These are phyloP conservation scores for Aleiodes leptofemur DNA, from an alignment of 2,888 invertebrate species.

Conservation along the genomic window DNA sequence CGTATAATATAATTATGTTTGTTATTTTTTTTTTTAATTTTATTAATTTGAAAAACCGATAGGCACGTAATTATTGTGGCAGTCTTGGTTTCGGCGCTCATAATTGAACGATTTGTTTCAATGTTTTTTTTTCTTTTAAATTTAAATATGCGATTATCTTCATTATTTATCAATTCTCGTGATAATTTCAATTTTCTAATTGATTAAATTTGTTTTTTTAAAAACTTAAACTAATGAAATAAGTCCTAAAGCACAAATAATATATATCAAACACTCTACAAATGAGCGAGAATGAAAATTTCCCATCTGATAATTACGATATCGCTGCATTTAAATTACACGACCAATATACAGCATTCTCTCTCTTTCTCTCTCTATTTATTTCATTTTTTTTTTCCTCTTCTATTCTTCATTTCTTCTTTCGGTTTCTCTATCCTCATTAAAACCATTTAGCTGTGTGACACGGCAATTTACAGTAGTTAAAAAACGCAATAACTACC, in stretches of 20 bases:
- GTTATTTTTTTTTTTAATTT: not conserved
- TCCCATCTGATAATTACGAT: conserved; percentile 51
- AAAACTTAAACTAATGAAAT: conserved; percentile 27
- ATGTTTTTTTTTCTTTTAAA: conserved; percentile 33
- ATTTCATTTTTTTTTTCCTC: conserved; percentile 3
- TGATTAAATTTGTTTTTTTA: conserved; percentile 7
- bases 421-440: conserved; percentile 13
- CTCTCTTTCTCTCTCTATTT: not conserved
- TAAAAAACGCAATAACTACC: conserved; percentile 33
- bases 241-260: conserved; percentile 27
- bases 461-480: conserved; percentile 30
- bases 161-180: conserved; percentile 17
- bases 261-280: conserved; percentile 42
- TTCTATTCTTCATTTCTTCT: conserved; percentile 19
- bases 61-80: conserved; percentile 49
- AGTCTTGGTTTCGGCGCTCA: conserved; percentile 52
- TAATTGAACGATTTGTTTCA: conserved; percentile 45
- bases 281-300: conserved; percentile 51
- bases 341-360: conserved; percentile 32
- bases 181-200: conserved; percentile 10
- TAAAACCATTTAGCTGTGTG: conserved; percentile 27
- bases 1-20: too few relatives aligned
- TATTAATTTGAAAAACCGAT: conserved; percentile 10
- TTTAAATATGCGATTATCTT: conserved; percentile 32
- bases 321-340: conserved; percentile 38